These are phyloP conservation scores for Diploptera punctata DNA, from an alignment of 2,888 invertebrate species.

Conservation along the genomic window DNA sequence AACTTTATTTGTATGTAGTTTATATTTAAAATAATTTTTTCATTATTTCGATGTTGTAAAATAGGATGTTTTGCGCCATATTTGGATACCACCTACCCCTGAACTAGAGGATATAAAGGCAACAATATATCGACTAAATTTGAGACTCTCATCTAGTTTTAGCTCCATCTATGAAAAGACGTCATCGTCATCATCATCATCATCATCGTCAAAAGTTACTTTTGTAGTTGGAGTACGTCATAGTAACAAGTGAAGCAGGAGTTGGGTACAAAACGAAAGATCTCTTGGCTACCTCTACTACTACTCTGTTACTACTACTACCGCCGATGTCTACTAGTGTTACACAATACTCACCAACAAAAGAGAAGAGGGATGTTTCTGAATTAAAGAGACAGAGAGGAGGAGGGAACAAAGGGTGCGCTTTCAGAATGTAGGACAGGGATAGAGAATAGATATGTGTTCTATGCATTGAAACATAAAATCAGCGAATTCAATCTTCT, in stretches of 20 bases:
- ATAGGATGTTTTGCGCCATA: too few species aligned
- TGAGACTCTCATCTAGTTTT: background rate
- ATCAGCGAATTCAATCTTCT: background rate
- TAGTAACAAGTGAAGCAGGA: background rate
- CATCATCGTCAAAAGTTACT: slow-evolving; percentile 8
- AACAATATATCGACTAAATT: background rate
- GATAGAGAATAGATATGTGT: background rate
- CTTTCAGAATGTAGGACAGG: background rate
- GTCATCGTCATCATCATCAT: too few species aligned
- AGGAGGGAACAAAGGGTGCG: background rate
- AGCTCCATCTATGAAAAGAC: background rate
- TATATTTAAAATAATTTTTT: too few species aligned
- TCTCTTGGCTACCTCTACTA: background rate
- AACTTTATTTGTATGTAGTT: too few species aligned
- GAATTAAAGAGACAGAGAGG: background rate
- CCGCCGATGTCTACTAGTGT: too few species aligned
- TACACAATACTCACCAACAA: slow-evolving; percentile 4
- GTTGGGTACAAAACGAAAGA: background rate
- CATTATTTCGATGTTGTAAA: too few species aligned
- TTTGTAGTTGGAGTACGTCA: background rate
- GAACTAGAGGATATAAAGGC: too few species aligned
- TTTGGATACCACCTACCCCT: too few species aligned
- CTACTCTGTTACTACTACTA: background rate
- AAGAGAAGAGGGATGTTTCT: too few species aligned
- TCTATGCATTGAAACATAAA: background rate